Evolutionary conservation across 37 sponge, comb jelly and placozoan genomes (phyloP).

Genomic region (Spongilla lacustris): DNA sequence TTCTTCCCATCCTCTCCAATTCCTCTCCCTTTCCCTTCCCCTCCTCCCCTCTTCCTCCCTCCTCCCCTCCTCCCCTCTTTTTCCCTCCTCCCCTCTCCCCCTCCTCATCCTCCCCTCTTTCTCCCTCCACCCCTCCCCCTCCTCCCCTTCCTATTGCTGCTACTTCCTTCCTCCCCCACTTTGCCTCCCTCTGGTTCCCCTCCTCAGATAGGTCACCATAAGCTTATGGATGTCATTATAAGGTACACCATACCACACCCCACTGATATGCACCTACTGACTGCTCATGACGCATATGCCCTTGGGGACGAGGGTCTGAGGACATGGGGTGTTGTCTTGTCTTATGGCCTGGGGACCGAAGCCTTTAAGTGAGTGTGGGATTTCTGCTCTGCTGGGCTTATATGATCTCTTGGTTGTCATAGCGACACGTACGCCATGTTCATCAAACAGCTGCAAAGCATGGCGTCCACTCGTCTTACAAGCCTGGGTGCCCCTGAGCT

Average conservation of each 20-base stretch:
- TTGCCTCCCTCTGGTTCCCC: not conserved
- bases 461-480: not conserved
- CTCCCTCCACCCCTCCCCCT: not conserved
- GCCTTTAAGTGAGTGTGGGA: constrained; percentile 38
- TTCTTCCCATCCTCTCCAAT: not conserved
- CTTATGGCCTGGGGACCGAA: constrained; percentile 46
- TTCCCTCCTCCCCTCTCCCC: not conserved
- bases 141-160: not conserved
- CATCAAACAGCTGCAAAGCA: constrained; percentile 38
- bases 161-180: not conserved
- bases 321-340: constrained; percentile 45
- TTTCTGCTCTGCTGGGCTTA: not conserved
- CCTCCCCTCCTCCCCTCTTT: not conserved
- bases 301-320: constrained; percentile 14
- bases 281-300: not conserved
- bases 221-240: constrained; percentile 41
- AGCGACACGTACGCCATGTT: constrained; percentile 56
- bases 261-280: constrained; percentile 26
- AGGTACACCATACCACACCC: constrained; percentile 39
- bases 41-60: not conserved
- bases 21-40: not conserved
- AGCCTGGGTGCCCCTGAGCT: not conserved
- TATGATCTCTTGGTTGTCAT: not conserved
- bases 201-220: constrained; percentile 29
- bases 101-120: not conserved